These are phyloP conservation scores for Agonum fuliginosum DNA, from an alignment of 2,888 invertebrate species.

Conservation along the genomic window DNA sequence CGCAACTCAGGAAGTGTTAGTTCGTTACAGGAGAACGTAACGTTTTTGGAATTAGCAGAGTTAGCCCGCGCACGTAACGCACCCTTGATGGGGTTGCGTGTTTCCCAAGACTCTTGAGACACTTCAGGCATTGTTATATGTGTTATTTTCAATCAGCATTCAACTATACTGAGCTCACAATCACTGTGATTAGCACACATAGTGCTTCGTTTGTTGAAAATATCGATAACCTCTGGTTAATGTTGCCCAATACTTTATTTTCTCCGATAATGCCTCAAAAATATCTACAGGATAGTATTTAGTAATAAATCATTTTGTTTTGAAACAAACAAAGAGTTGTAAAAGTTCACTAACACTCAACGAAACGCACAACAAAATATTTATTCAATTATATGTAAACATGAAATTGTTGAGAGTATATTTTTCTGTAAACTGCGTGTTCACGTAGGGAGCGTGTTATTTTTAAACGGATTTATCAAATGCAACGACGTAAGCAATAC, in stretches of 20 bases:
- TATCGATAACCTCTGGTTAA: conserved; percentile 45
- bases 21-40: conserved; percentile 61
- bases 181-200: conserved; percentile 7
- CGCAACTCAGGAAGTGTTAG: conserved; percentile 43
- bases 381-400: background rate
- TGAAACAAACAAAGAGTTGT: background rate
- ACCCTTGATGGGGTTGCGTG: conserved; percentile 76
- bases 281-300: background rate
- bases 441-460: background rate
- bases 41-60: conserved; percentile 73
- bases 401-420: no score
- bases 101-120: conserved; percentile 74
- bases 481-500: background rate
- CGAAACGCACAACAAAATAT: background rate
- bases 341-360: conserved; percentile 19
- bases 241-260: conserved; percentile 33
- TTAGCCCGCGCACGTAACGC: conserved; percentile 78
- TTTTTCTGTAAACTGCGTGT: background rate
- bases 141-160: no score
- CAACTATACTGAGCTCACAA: no score
- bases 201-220: conserved; percentile 15
- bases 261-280: background rate
- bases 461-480: conserved; percentile 26
- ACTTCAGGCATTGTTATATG: conserved; percentile 76
- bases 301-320: background rate